phyloP scores from a whole-genome alignment of 2,113 vertebrate species.

The Pseudorhombus dupliciocellatus region DNA sequence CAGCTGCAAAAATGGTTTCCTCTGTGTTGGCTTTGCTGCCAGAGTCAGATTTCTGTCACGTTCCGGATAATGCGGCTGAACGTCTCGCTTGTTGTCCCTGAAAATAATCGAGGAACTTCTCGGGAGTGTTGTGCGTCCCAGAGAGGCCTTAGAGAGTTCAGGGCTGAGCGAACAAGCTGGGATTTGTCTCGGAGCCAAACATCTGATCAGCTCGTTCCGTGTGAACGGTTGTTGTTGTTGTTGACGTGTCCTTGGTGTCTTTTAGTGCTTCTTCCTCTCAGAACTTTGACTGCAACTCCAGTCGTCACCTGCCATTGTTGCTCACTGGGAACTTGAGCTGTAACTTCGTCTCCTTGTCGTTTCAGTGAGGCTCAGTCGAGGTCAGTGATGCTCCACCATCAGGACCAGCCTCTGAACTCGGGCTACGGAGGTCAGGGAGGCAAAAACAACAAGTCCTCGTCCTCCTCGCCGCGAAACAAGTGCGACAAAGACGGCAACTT shows the following conservation, averaged over 20 bases:
- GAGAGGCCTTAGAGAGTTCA: not conserved
- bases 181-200: conserved; percentile 8
- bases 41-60: not conserved
- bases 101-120: not conserved
- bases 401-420: conserved; percentile 73
- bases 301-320: too few relatives aligned
- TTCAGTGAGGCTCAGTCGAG: conserved; percentile 75
- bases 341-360: conserved; percentile 23
- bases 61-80: not conserved
- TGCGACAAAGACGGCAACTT: conserved; percentile 89
- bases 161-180: not conserved
- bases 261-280: not conserved
- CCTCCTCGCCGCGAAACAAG: conserved; percentile 62
- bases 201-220: not conserved
- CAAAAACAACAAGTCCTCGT: conserved; percentile 25
- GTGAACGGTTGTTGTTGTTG: too few relatives aligned
- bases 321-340: not conserved
- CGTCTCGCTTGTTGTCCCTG: too few relatives aligned
- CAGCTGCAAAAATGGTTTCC: too few relatives aligned
- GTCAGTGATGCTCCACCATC: conserved; percentile 82
- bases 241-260: not conserved
- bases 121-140: not conserved
- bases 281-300: too few relatives aligned
- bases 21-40: not conserved
- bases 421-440: conserved; percentile 47